Conservation (phyloP, 2,113 vertebrate species). For the Melanerpes aurifrons region DNA sequence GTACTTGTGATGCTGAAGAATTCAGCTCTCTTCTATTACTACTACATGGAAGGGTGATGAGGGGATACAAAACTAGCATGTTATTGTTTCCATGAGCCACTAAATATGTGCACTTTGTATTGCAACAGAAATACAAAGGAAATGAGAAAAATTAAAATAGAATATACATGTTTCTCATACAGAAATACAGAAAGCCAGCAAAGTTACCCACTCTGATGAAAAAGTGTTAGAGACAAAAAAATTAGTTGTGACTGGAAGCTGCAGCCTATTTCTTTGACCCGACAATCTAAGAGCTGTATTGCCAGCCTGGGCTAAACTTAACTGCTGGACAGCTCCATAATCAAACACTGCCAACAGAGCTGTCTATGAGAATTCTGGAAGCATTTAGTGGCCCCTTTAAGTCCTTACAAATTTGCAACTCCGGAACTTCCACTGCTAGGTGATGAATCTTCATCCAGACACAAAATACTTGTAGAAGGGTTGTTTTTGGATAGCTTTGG, state of each 20-base stretch:
- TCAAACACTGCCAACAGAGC: neutral
- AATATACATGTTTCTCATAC: accelerated
- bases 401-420: neutral
- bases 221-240: neutral
- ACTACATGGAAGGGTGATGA: neutral
- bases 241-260: neutral
- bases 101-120: neutral
- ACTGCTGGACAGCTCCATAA: neutral
- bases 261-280: neutral
- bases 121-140: neutral
- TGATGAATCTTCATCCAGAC: neutral
- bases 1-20: neutral
- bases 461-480: neutral
- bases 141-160: neutral
- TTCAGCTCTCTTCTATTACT: neutral
- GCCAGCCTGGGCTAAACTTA: neutral
- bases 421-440: neutral
- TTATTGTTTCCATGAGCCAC: neutral
- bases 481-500: too few species aligned
- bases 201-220: neutral
- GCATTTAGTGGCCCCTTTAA: neutral
- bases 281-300: accelerated
- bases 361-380: neutral
- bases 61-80: neutral
- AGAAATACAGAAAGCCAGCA: neutral